Evolutionary conservation across 2,888 invertebrate genomes (phyloP).

Genomic region (Sturmia bella): DNA sequence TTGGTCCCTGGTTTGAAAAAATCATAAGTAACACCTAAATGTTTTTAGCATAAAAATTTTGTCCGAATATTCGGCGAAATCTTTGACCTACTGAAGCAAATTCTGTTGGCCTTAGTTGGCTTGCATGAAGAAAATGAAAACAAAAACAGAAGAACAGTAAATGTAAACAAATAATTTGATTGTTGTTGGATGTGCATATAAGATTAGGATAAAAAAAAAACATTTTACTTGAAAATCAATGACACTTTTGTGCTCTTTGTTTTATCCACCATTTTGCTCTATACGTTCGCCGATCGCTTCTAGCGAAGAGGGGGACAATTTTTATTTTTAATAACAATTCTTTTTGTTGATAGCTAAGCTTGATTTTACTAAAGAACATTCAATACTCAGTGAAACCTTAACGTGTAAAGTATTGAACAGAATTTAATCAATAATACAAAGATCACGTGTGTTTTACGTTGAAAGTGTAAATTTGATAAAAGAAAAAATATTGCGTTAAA

Average conservation of each 20-base stretch:
- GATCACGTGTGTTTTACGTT: conserved; percentile 22
- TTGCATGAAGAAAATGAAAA: conserved; percentile 24
- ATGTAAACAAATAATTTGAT: conserved; percentile 58
- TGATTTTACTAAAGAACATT: conserved; percentile 28
- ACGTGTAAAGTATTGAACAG: conserved; percentile 33
- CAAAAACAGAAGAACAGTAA: conserved; percentile 22
- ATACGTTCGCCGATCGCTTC: not conserved
- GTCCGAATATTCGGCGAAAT: conserved; percentile 3
- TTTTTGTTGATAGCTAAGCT: conserved; percentile 20
- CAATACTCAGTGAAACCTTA: conserved; percentile 38
- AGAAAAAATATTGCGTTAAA: too few species aligned
- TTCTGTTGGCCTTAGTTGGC: not conserved
- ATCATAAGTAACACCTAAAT: too few species aligned
- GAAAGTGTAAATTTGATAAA: too few species aligned
- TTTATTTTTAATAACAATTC: not conserved
- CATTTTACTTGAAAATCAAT: conserved; percentile 37
- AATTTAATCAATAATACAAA: conserved; percentile 6
- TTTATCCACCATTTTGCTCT: not conserved
- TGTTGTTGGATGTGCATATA: conserved; percentile 48
- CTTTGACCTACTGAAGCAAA: not conserved
- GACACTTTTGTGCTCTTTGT: conserved; percentile 43
- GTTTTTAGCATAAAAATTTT: too few species aligned
- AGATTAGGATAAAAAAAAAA: conserved; percentile 52
- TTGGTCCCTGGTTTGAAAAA: too few species aligned
- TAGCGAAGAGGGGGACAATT: conserved; percentile 25